Conservation (phyloP, 1,140 invertebrate species). For the Sarcophaga peregrina region DNA sequence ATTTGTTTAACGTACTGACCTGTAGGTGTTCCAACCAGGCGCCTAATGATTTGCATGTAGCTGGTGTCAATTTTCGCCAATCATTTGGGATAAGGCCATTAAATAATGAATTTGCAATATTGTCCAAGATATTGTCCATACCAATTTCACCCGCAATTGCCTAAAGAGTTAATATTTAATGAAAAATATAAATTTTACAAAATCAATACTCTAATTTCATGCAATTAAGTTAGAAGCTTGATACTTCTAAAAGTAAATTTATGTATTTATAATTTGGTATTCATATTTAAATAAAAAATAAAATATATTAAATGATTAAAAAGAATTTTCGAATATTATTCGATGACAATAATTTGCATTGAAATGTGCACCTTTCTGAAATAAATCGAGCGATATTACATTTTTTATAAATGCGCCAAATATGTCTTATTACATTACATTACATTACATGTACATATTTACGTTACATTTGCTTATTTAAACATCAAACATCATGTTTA, state of each 20-base stretch:
- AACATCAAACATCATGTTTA: background rate
- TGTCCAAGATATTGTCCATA: slow-evolving; percentile 87
- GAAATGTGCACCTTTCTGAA: too few species aligned
- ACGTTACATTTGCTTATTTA: background rate
- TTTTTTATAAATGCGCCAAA: slow-evolving; percentile 30
- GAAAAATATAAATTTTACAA: background rate
- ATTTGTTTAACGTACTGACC: slow-evolving; percentile 51
- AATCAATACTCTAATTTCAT: too few species aligned
- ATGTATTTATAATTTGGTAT: too few species aligned
- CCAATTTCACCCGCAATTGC: slow-evolving; percentile 90
- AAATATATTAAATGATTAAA: too few species aligned
- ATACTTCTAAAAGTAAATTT: too few species aligned
- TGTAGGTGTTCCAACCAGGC: slow-evolving; percentile 91
- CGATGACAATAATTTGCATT: too few species aligned
- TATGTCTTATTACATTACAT: background rate
- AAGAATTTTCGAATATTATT: too few species aligned
- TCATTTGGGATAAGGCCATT: slow-evolving; percentile 85
- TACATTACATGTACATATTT: background rate
- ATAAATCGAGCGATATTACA: background rate
- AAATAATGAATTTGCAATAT: slow-evolving; percentile 81
- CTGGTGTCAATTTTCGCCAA: slow-evolving; percentile 86
- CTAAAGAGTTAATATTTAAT: slow-evolving; percentile 53
- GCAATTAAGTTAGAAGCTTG: too few species aligned
- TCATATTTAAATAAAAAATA: too few species aligned
- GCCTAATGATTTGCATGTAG: slow-evolving; percentile 84